These are phyloP conservation scores for Liopterus haemorrhoidalis DNA, from an alignment of 2,888 invertebrate genomes.

Conservation along the genomic window DNA sequence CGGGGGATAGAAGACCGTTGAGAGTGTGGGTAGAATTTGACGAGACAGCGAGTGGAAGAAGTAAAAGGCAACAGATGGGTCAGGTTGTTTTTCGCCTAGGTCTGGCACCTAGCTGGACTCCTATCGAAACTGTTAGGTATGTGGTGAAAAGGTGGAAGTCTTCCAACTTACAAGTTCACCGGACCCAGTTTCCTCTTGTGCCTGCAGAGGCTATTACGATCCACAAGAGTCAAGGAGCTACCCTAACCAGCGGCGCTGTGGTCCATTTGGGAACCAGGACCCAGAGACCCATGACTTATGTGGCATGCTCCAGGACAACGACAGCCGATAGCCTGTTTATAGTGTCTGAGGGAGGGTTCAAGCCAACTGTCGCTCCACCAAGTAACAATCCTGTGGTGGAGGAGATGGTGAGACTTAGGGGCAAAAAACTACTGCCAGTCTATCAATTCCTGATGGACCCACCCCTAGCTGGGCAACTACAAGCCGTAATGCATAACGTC, in stretches of 20 bases:
- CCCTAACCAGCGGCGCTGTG: slow-evolving; percentile 14
- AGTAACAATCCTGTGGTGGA: not conserved
- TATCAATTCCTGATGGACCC: too few species aligned
- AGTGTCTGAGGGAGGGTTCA: slow-evolving; percentile 1
- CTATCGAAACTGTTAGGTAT: not conserved
- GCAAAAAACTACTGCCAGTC: too few species aligned
- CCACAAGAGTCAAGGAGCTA: slow-evolving; percentile 28
- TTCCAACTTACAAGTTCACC: slow-evolving; percentile 12
- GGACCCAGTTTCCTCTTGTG: slow-evolving; percentile 27
- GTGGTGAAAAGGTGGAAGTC: slow-evolving; percentile 6
- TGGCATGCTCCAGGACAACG: slow-evolving; percentile 1
- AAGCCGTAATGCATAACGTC: not conserved
- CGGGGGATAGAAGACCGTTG: slow-evolving; percentile 6
- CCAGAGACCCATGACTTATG: not conserved
- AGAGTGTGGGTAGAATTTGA: slow-evolving; percentile 17
- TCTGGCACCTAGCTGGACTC: not conserved
- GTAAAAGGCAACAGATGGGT: slow-evolving; percentile 1
- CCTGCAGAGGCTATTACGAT: slow-evolving; percentile 28
- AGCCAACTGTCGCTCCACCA: not conserved
- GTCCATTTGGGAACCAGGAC: too few species aligned
- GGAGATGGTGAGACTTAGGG: not conserved
- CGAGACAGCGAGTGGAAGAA: slow-evolving; percentile 7
- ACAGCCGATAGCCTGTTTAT: not conserved
- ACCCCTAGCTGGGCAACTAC: not conserved
- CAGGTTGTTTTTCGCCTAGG: not conserved